phyloP scores from a whole-genome alignment of 2,797 vertebrate species.

The Monodelphis domestica region DNA sequence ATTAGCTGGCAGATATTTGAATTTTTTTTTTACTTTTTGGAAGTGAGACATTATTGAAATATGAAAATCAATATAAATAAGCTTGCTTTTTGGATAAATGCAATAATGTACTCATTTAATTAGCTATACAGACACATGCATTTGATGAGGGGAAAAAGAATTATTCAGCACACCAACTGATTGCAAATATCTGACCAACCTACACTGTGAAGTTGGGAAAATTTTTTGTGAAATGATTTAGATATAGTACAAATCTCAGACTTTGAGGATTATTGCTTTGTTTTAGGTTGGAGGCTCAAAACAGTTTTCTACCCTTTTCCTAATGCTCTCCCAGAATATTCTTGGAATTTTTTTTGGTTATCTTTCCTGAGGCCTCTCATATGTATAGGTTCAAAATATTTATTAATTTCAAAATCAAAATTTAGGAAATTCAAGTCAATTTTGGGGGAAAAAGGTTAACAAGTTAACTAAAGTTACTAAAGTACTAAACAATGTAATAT shows the following conservation, averaged over 20 bases:
- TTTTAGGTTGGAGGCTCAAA: too few relatives aligned
- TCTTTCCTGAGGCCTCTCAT: not conserved
- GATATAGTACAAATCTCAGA: not conserved
- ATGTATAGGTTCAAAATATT: not conserved
- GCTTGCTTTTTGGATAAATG: conserved; percentile 14
- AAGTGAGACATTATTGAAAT: conserved; percentile 26
- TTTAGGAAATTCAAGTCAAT: not conserved
- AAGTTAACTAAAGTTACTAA: not conserved
- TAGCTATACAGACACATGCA: not conserved
- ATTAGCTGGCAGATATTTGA: not conserved
- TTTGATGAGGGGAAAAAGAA: not conserved
- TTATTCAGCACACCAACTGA: not conserved
- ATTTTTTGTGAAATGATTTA: not conserved
- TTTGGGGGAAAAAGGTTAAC: not conserved
- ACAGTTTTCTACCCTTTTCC: not conserved
- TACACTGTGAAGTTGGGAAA: not conserved
- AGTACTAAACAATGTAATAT: not conserved
- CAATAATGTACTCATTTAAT: not conserved
- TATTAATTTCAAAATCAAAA: not conserved
- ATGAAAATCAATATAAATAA: not conserved
- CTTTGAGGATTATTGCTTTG: not conserved
- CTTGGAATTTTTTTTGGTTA: not conserved
- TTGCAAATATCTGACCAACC: not conserved
- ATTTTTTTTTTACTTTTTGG: conserved; percentile 27
- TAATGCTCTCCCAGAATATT: not conserved